Evolutionary conservation across 2,113 vertebrate species (phyloP).

Genomic region (Parotia lawesii): DNA sequence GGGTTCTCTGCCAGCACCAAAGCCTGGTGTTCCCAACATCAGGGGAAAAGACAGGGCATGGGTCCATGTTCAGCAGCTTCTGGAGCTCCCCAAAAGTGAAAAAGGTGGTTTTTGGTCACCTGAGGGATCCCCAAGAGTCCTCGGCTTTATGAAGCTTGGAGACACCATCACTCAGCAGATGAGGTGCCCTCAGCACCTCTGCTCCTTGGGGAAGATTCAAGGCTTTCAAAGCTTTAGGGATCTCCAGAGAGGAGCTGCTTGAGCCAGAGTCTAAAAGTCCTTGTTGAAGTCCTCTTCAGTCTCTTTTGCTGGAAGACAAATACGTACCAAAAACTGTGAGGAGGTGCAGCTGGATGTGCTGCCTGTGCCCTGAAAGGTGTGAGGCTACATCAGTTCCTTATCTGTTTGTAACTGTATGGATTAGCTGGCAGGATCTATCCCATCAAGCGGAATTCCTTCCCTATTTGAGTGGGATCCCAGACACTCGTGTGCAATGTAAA

Average conservation of each 20-base stretch:
- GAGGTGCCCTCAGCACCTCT: neutral
- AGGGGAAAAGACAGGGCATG: rapidly evolving
- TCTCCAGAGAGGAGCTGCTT: neutral
- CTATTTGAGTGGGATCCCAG: neutral
- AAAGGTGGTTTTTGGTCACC: neutral
- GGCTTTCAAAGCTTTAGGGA: rapidly evolving
- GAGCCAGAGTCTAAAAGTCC: neutral
- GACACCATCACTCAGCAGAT: neutral
- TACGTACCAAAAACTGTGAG: neutral
- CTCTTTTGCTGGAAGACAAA: neutral
- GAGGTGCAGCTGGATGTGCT: neutral
- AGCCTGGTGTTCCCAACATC: rapidly evolving
- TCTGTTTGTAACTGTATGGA: neutral
- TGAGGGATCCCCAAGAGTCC: neutral
- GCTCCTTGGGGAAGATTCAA: neutral
- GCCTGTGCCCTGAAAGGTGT: neutral
- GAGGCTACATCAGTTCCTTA: neutral
- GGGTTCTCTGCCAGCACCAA: neutral
- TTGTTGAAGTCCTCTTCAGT: neutral
- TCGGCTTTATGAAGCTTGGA: neutral
- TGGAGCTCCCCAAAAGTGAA: neutral
- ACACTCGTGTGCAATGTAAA: neutral
- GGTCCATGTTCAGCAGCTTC: neutral
- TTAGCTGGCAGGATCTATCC: neutral
- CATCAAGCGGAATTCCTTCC: neutral